Base-by-base conservation (phyloP, 1,140 invertebrate genomes). In the Harpegnathos saltator region DNA sequence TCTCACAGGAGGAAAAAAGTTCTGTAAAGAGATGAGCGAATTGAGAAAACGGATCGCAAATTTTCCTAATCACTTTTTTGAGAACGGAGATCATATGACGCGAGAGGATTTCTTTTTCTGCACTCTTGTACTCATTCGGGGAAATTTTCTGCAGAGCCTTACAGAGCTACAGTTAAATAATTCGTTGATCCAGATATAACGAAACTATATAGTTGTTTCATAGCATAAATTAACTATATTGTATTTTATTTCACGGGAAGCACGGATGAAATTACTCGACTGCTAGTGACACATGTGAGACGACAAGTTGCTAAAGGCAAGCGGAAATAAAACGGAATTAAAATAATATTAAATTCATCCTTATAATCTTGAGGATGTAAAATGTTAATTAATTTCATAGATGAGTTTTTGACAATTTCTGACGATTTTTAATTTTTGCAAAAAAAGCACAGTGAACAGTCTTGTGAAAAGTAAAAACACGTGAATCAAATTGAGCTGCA, bases 401-500 rank as follows among this genome's bases (percentile, higher is more conserved):
- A 50, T 26, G 62, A 29, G 29, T 63, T 84, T 72, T 17, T n/a
- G 14, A 44, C n/a, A 29, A 50, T 63, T 84, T 72, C n/a, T n/a
- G 14, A 44, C n/a, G 17, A 65, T 75, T 75, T 17, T 74, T 65
- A 33, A 75, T 75, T 44, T 22, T 75, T 33, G 29, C 33, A 11
- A 38, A 11, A 12, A 19, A 29, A 50, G 14, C 38, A 14, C 33
- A 77, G 52, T 4, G 44, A 22, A 62, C 24, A 17, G 22, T 33
- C 15, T 26, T 15, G 58, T 3, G n/a, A 52, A 52, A 19, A 5
- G 29, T 17, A 65, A 75, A 63, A 65, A 75, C 24, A 15, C 0
- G 22, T n/a, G 26, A 1, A 29, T 78, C 19, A 38, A 52, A 66
- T 62, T n/a, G 22, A 62, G 14, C n/a, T 66, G 29, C 61, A 29